Percentiles rank a stretch among this genome's conserved stretches.
Conservation (phyloP, 2,888 invertebrate genomes). For the Deladenus siricidicola region DNA sequence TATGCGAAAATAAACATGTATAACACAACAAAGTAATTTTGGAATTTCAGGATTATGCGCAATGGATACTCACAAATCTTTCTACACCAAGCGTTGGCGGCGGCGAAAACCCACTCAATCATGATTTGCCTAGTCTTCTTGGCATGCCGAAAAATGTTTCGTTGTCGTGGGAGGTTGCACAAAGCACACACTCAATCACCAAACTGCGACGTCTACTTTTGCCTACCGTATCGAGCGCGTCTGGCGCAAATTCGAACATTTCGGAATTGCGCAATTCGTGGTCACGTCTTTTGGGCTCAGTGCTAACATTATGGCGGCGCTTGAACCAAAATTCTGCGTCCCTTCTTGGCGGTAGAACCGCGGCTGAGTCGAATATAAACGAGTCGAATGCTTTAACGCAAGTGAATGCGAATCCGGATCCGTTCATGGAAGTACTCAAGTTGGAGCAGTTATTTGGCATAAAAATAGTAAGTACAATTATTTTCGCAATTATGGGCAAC, state of each 20-base stretch:
- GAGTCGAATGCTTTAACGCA: slow-evolving; percentile 1
- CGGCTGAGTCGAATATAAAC: too few relatives aligned
- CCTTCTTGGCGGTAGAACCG: slow-evolving; percentile 10
- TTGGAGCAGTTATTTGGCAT: slow-evolving; percentile 63
- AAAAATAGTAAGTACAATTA: slow-evolving; percentile 58
- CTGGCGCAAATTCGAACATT: not conserved
- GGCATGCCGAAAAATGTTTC: slow-evolving; percentile 80
- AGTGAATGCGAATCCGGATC: slow-evolving; percentile 41
- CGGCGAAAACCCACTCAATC: too few relatives aligned
- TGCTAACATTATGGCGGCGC: slow-evolving; percentile 77
- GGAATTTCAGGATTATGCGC: slow-evolving; percentile 14
- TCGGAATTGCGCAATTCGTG: slow-evolving; percentile 53
- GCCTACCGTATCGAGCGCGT: too few relatives aligned
- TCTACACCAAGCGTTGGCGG: not conserved
- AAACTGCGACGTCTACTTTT: slow-evolving; percentile 57
- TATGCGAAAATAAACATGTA: too few relatives aligned
- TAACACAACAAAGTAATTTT: too few relatives aligned
- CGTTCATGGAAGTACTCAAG: slow-evolving; percentile 62
- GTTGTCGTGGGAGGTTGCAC: slow-evolving; percentile 71
- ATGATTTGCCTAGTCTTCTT: slow-evolving; percentile 71
- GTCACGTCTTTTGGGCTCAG: slow-evolving; percentile 64
- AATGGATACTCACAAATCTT: slow-evolving; percentile 14
- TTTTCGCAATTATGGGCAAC: too few relatives aligned
- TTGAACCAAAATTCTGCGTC: slow-evolving; percentile 57
- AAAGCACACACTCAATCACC: slow-evolving; percentile 61